Percentiles rank a stretch among this genome's conserved stretches.
These are phyloP conservation scores for Oreocharis arfaki DNA, from an alignment of 2,113 vertebrate genomes.

Conservation along the genomic window DNA sequence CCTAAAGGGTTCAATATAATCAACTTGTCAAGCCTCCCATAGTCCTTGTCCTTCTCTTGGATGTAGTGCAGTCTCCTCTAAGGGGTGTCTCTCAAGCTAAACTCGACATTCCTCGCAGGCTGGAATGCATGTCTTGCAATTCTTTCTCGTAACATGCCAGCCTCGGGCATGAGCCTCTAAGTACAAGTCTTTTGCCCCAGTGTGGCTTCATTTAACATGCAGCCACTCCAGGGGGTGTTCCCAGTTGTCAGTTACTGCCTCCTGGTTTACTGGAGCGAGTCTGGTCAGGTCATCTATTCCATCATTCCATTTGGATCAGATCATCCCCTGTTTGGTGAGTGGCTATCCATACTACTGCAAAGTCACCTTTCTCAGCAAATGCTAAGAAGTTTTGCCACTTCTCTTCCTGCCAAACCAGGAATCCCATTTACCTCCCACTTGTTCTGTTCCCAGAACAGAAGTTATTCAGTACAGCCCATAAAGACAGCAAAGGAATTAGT, in stretches of 20 bases:
- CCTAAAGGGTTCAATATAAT: background rate
- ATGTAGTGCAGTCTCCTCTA: background rate
- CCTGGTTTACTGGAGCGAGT: background rate
- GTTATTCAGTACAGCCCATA: background rate
- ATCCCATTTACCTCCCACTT: background rate
- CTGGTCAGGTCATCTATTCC: background rate
- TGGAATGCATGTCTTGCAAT: background rate
- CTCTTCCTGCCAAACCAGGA: background rate
- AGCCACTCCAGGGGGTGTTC: background rate
- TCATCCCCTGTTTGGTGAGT: background rate
- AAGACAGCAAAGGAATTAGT: background rate
- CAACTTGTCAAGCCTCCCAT: background rate
- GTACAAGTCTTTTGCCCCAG: background rate
- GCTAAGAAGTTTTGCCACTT: background rate
- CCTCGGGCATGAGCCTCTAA: background rate
- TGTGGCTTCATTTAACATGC: background rate
- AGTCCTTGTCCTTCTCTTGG: background rate
- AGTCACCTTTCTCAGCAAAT: background rate
- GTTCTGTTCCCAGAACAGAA: background rate
- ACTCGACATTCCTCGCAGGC: background rate
- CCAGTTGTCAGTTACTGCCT: background rate
- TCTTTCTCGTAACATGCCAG: background rate
- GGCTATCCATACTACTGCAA: background rate
- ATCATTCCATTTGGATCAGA: background rate
- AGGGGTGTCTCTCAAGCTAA: background rate